Evolutionary conservation across 2,888 invertebrate species (phyloP), one percentile per base, ranked within the genome.

Genomic region (Automeris io): DNA sequence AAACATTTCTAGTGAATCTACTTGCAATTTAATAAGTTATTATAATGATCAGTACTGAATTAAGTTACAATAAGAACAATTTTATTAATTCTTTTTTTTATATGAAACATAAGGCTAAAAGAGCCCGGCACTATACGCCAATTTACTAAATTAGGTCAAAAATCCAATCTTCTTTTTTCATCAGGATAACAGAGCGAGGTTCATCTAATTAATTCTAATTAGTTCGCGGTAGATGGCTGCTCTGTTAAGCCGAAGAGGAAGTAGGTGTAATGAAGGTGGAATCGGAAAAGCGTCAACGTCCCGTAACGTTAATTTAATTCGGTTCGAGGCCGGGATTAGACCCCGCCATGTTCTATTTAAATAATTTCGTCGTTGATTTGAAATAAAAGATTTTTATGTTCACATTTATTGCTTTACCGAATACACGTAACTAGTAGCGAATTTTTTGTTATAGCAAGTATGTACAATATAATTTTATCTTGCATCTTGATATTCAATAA

Each of bases 131-230:
- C n/a, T n/a, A n/a, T n/a, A n/a, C n/a, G n/a, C 34, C 16, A 29
- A 29, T 29, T 29, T 43, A 45, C 41, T 41, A 41, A 48, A 46
- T 44, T 43, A 41, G 35, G 40, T 37, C 35, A 39, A 34, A 34
- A 39, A 33, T 25, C 26, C 34, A 33, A 38, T 33, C 25, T 33
- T 19, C 18, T 34, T 31, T 38, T 39, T 32, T 50, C 55, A 57
- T 65, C 53, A 53, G 47, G 50, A 64, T 65, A 65, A 54, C 29
- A 29, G 29, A 63, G 45, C 52, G 51, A 44, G 51, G 45, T 51
- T 45, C 45, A 40, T 53, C 63, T 66, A 76, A 77, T 78, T 74
- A 72, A 73, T 73, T 71, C 65, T 75, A 75, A 76, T 76, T 75
- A 76, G 69, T 49, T 46, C 44, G 43, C 53, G 61, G 61, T 60